Evolutionary conservation across 2,113 vertebrate species (phyloP), one percentile per base, ranked within the genome.

Genomic region (Notiomystis cincta): DNA sequence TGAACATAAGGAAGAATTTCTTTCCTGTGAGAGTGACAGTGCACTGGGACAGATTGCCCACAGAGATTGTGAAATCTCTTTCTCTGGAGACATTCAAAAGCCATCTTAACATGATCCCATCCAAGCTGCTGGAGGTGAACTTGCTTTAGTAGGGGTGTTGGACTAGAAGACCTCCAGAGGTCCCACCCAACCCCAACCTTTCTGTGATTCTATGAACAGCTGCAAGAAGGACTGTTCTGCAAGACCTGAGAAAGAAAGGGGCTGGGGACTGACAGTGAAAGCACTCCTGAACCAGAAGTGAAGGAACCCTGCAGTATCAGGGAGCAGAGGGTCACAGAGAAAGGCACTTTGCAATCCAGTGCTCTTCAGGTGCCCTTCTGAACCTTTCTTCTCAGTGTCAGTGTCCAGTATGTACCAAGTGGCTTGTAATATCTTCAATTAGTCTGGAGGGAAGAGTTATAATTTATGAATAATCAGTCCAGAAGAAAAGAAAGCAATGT

Each of bases 21-120:
- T 60, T 60, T 53, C 70, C 24, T 23, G 9, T 31, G 15, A 69
- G 44, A 21, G 21, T 54, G 16, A 25, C 0, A 0, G 19, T 21
- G 9, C 23, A 4, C 28, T 53, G 38, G 45, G 28, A 22, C n/a
- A 75, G 69, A 35, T 28, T 53, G 38, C 40, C 54, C 1, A 0
- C 38, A 11, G 30, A 40, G 11, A 9, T 33, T 60, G 24, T 76
- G 87, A n/a, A 35, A 53, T 61, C 45, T 53, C 11, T 40, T 66
- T 58, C 44, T 53, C 61, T 67, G 54, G 14, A n/a, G 30, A 22
- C 35, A 35, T 6, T 67, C 40, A 47, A 45, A 53, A 82, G 7
- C n/a, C 24, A 35, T 47, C 54, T 53, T 14, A 30, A 35, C 16
- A 21, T 14, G 53, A 21, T 82, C 21, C 21, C 61, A n/a, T 31